These are phyloP conservation scores for Danio aesculapii DNA, from an alignment of 2,797 vertebrate species.

Conservation along the genomic window DNA sequence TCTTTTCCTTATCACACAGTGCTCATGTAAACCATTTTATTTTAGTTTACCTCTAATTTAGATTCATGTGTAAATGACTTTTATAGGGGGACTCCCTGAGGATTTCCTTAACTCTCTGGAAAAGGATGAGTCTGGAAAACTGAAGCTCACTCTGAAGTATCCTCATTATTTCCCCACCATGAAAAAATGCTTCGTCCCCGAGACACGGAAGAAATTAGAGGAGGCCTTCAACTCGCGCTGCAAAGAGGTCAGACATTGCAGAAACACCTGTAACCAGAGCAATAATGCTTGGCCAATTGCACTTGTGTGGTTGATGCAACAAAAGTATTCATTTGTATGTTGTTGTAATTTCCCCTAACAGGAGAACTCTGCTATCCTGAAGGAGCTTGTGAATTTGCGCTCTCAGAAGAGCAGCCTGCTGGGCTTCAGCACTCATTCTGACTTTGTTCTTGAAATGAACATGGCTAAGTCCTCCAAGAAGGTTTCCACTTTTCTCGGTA, in stretches of 20 bases:
- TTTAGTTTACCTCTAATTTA: neutral
- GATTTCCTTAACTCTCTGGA: conserved; percentile 94
- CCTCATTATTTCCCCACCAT: conserved; percentile 97
- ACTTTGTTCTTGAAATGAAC: conserved; percentile 98
- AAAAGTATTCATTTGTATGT: neutral
- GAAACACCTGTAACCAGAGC: neutral
- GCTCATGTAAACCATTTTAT: neutral
- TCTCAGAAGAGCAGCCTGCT: conserved; percentile 87
- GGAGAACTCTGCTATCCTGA: conserved; percentile 92
- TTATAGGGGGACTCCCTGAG: conserved; percentile 91
- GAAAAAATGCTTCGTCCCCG: conserved; percentile 93
- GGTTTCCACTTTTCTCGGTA: conserved; percentile 91
- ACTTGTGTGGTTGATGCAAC: no score
- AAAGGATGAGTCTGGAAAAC: conserved; percentile 81
- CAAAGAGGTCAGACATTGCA: conserved; percentile 82
- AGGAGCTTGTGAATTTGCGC: conserved; percentile 89
- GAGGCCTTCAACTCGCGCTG: conserved; percentile 95
- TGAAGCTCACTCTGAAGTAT: conserved; percentile 96
- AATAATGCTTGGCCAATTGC: neutral
- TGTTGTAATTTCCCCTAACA: conserved; percentile 61
- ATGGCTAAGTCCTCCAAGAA: conserved; percentile 90
- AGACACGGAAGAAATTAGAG: conserved; percentile 89
- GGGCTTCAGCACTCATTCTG: conserved; percentile 89
- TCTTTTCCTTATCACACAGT: neutral
- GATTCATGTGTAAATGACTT: neutral